A percentile compares a stretch with the other conserved stretches of the same genome.
Conservation (phyloP, 2,113 vertebrate species). For the Apodemus speciosus region DNA sequence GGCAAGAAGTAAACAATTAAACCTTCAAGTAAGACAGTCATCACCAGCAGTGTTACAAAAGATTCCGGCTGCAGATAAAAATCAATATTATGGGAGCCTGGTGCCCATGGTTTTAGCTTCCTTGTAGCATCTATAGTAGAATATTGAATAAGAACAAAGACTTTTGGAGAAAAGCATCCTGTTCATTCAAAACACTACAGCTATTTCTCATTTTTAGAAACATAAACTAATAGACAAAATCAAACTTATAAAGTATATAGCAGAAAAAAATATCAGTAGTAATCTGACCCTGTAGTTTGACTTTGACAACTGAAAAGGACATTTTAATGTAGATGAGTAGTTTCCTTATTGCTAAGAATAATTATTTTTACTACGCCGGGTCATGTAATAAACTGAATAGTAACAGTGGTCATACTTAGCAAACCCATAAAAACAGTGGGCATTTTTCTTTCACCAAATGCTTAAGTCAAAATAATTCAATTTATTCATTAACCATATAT, state of each 20-base stretch:
- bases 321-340: neutral
- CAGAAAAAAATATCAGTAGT: neutral
- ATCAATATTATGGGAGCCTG: neutral
- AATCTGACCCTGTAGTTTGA: neutral
- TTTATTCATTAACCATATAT: neutral
- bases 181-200: neutral
- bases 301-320: neutral
- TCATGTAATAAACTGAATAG: neutral
- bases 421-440: neutral
- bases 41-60: neutral
- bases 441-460: slow-evolving; percentile 23
- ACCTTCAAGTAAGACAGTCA: neutral
- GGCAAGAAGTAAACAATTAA: neutral
- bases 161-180: neutral
- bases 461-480: neutral
- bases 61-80: neutral
- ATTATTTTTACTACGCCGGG: neutral
- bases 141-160: neutral
- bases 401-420: neutral
- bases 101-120: neutral
- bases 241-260: neutral
- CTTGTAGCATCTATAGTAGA: neutral
- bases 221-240: neutral
- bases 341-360: neutral
- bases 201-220: neutral